A percentile compares a stretch with the other conserved stretches of the same genome.
phyloP scores from a whole-genome alignment of 2,113 vertebrate species.

The Hypocryptadius cinnamomeus region DNA sequence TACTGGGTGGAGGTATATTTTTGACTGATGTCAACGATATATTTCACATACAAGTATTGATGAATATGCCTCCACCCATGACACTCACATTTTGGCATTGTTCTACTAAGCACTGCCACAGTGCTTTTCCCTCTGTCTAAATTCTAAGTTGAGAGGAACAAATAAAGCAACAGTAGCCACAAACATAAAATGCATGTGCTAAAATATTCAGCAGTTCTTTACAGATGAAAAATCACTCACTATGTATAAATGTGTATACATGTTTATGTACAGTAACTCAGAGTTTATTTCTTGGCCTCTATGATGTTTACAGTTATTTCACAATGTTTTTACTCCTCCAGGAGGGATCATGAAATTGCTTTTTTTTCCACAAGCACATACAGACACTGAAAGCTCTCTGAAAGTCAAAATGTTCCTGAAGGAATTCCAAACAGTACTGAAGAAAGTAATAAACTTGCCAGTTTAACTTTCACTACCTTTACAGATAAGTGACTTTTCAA shows the following conservation, averaged over 20 bases:
- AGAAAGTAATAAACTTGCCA: neutral
- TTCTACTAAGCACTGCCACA: neutral
- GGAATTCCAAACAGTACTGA: neutral
- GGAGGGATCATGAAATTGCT: neutral
- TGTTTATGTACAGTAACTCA: neutral
- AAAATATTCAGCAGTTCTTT: neutral
- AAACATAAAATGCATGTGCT: neutral
- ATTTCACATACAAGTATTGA: neutral
- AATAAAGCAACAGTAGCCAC: neutral
- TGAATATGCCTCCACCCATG: neutral
- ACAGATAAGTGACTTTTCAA: neutral
- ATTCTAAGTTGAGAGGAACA: neutral
- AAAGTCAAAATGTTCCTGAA: conserved; percentile 26
- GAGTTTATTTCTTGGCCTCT: conserved; percentile 19
- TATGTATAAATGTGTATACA: neutral
- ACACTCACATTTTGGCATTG: neutral
- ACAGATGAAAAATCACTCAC: neutral
- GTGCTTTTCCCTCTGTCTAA: neutral
- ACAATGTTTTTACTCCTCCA: conserved; percentile 47
- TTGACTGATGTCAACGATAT: neutral
- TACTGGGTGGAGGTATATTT: neutral
- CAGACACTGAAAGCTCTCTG: conserved; percentile 12
- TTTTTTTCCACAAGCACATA: conserved; percentile 19
- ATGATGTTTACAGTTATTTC: conserved; percentile 31
- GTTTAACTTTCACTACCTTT: neutral